phyloP scores from a whole-genome alignment of 2,797 vertebrate genomes.

The Pangasius larnaudii region DNA sequence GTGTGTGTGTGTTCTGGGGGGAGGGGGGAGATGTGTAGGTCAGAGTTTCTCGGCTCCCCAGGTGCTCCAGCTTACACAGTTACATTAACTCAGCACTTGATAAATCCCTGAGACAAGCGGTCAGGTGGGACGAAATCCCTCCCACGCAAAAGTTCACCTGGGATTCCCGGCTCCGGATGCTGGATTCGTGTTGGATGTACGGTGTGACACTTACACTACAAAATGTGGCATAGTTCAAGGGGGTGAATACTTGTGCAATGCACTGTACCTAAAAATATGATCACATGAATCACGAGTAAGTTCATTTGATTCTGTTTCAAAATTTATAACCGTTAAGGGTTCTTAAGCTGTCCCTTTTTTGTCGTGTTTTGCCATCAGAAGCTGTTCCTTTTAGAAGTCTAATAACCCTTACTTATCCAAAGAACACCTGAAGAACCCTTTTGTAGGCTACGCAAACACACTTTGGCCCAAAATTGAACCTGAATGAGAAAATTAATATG shows the following conservation, averaged over 20 bases:
- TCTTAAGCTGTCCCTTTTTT: neutral
- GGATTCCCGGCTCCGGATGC: slow-evolving; percentile 9
- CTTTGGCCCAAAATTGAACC: neutral
- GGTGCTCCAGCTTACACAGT: slow-evolving; percentile 41
- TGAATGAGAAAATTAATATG: neutral
- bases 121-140: slow-evolving; percentile 34
- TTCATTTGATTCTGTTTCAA: neutral
- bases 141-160: slow-evolving; percentile 19
- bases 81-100: slow-evolving; percentile 52
- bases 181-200: neutral
- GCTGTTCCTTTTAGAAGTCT: neutral
- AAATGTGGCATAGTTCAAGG: neutral
- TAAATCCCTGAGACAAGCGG: slow-evolving; percentile 43
- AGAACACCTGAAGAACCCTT: neutral
- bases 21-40: neutral
- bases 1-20: neutral
- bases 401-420: neutral
- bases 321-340: too few species aligned
- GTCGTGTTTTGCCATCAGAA: neutral
- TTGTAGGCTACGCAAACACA: neutral
- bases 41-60: slow-evolving; percentile 7
- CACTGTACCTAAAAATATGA: neutral
- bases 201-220: neutral
- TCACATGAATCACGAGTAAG: neutral
- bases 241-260: neutral